phyloP scores from a whole-genome alignment of 2,113 vertebrate species.

The Cnemophilus loriae region DNA sequence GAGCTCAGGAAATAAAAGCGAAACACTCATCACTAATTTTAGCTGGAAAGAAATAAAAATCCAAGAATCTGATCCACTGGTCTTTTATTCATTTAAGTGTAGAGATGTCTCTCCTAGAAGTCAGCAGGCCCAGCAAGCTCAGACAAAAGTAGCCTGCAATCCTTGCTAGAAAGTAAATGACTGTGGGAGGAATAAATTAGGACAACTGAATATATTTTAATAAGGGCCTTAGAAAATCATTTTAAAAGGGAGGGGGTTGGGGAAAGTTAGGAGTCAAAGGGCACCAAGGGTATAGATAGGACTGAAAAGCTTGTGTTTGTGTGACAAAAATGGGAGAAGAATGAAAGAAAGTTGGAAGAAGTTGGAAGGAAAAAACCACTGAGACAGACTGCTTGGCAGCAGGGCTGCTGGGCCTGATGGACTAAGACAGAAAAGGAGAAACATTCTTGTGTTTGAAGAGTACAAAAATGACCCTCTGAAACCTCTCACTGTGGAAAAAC shows the following conservation, averaged over 20 bases:
- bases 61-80: not conserved
- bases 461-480: not conserved
- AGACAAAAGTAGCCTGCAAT: not conserved
- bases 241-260: accelerated
- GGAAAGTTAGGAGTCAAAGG: not conserved
- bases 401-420: not conserved
- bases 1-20: not conserved
- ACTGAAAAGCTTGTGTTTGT: not conserved
- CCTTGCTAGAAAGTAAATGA: not conserved
- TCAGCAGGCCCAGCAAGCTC: not conserved
- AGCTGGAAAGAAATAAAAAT: not conserved
- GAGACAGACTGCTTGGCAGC: not conserved
- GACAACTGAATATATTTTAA: not conserved
- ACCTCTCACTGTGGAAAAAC: not conserved
- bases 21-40: not conserved
- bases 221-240: not conserved
- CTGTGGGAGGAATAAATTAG: not conserved
- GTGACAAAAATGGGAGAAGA: not conserved
- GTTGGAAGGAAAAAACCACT: not conserved
- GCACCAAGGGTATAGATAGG: not conserved
- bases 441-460: not conserved
- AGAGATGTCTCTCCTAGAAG: not conserved
- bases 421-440: not conserved
- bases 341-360: not conserved
- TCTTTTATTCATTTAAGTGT: not conserved